Base-by-base conservation (phyloP, 2,113 vertebrate species). In the Perca fluviatilis region DNA sequence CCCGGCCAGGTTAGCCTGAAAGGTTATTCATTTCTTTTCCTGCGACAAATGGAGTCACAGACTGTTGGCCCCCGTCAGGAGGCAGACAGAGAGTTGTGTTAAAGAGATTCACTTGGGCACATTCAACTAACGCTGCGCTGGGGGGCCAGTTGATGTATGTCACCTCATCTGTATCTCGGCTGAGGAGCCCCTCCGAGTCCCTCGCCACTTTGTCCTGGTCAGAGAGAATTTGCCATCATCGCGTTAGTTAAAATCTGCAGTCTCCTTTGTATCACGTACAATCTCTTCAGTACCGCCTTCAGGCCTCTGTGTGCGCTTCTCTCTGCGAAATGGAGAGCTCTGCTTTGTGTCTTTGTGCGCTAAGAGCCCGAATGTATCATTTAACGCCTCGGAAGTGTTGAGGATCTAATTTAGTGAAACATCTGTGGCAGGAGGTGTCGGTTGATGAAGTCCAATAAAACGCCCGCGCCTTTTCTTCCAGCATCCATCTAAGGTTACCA, bases 21-120 rank as follows among this genome's bases (percentile, higher is more conserved):
- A 91, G 90, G 90, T 90, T 91, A 80, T 90, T 86, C 84, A 85
- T 87, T 85, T 89, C 76, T 81, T 75, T 67, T 74, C 56, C 77
- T 15, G 53, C 75, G 49, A 91, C 90, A 91, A 91, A 91, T 88
- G 87, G 77, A 91, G 89, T 88, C 82, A 88, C 88, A 79, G 86
- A 46, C 88, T 71, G 77, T 77, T 84, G 75, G 49, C 62, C 74
- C 79, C 67, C 68, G 83, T 80, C 77, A 66, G 65, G 53, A 86
- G 74, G 81, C 82, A 58, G 66, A 53, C 73, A 33, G 69, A 74
- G 72, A 84, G 85, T 88, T 79, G 76, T 64, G 90, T 83, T 84
- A 77, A 84, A 89, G 68, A 90, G 79, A 86, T 91, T 86, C 88
- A 90, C 83, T 86, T 83, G n/a, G 3, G 73, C 50, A 60, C 73